A percentile compares a stretch with the other conserved stretches of the same genome.
Conservation (phyloP, 2,113 vertebrate genomes). For the Tylochromis polylepis region DNA sequence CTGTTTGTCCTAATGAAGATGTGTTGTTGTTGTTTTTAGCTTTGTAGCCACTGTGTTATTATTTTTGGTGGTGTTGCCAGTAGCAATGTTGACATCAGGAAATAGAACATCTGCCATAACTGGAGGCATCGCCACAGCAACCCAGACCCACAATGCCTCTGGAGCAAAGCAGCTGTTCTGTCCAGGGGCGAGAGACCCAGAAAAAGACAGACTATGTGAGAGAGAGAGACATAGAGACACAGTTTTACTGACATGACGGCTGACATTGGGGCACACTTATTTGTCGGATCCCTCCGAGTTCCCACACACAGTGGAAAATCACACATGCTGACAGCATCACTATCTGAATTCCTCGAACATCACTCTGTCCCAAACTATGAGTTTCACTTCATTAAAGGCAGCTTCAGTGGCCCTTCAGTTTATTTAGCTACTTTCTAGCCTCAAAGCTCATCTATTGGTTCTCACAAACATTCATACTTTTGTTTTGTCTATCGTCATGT, state of each 20-base stretch:
- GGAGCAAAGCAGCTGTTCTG: conserved; percentile 50
- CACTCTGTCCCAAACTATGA: background rate
- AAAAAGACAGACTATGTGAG: background rate
- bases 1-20: background rate
- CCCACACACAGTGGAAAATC: background rate
- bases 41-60: background rate
- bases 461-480: background rate
- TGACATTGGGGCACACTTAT: background rate
- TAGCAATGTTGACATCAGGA: conserved; percentile 39
- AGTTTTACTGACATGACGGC: background rate
- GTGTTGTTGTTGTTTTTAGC: background rate
- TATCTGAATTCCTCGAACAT: background rate
- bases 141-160: conserved; percentile 32
- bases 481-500: background rate
- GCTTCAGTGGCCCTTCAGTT: background rate
- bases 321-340: background rate
- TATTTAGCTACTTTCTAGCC: background rate
- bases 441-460: background rate
- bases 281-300: background rate
- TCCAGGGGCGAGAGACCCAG: conserved; percentile 29
- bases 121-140: conserved; percentile 43
- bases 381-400: background rate
- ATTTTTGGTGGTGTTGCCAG: conserved; percentile 21
- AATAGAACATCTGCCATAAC: conserved; percentile 47
- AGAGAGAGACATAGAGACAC: background rate